phyloP scores from a whole-genome alignment of 2,797 vertebrate genomes.

The Morus bassanus region DNA sequence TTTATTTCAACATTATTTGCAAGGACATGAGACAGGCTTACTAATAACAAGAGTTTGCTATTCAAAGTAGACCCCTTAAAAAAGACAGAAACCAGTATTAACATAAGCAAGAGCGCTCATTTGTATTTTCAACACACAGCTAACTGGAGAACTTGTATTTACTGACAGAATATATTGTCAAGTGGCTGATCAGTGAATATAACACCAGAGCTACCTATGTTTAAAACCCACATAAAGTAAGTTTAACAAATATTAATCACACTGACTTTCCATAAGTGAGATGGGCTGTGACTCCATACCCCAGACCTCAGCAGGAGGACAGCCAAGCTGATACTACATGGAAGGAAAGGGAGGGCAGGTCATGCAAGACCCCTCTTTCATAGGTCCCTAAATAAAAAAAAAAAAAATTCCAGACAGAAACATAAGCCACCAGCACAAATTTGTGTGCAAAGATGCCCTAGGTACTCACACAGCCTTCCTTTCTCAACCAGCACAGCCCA shows the following conservation, averaged over 20 bases:
- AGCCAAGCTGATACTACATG: neutral
- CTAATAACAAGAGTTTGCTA: neutral
- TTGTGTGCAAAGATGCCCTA: neutral
- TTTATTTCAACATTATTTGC: conserved; percentile 15
- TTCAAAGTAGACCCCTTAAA: neutral
- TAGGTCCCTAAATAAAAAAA: neutral
- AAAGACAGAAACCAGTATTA: neutral
- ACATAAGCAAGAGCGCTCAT: neutral
- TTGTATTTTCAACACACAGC: neutral
- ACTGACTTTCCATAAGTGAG: neutral
- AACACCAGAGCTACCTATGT: neutral
- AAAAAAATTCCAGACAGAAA: neutral
- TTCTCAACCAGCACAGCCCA: neutral
- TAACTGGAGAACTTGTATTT: neutral
- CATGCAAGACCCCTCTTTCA: neutral
- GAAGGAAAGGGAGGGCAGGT: neutral
- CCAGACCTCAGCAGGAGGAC: neutral
- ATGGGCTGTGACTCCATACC: neutral
- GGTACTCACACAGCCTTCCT: neutral
- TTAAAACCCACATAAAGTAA: neutral
- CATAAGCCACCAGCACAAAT: neutral
- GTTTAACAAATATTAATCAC: neutral
- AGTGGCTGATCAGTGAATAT: neutral
- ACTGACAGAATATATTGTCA: neutral
- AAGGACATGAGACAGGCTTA: neutral